Percentiles rank a stretch among this genome's conserved stretches.
These are phyloP conservation scores for Semnornis frantzii DNA, from an alignment of 2,113 vertebrate genomes.

Conservation along the genomic window DNA sequence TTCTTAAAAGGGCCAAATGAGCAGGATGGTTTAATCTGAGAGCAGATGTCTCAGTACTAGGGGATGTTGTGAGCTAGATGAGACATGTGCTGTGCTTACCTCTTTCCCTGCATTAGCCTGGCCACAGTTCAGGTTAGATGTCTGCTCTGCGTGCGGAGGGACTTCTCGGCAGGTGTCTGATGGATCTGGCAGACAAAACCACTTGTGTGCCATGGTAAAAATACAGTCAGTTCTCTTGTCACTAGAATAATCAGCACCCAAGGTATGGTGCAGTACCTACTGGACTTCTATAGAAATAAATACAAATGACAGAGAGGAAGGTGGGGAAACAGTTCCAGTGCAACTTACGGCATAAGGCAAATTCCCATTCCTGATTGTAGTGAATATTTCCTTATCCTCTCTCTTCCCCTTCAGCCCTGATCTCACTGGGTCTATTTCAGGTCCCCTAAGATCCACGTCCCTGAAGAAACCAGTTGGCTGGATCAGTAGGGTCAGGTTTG, in stretches of 20 bases:
- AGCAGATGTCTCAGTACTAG: not conserved
- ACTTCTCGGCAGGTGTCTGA: not conserved
- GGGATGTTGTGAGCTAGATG: not conserved
- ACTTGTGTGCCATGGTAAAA: not conserved
- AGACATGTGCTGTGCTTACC: not conserved
- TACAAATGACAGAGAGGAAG: not conserved
- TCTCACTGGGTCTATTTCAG: not conserved
- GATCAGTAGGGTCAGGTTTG: not conserved
- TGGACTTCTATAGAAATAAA: slow-evolving; percentile 9
- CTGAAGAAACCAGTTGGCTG: not conserved
- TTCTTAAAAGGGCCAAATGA: not conserved
- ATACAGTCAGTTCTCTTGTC: not conserved
- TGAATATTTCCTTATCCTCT: not conserved
- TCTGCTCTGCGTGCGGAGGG: not conserved
- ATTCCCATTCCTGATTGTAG: not conserved
- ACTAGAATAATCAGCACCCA: not conserved
- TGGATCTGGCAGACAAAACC: not conserved
- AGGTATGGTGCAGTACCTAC: not conserved
- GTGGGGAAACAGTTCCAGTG: not conserved
- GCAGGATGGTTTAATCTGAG: not conserved
- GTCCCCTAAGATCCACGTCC: not conserved
- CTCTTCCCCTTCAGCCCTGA: not conserved
- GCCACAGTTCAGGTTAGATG: not conserved
- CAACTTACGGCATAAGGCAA: not conserved
- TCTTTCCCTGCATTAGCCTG: not conserved